These are phyloP conservation scores for Drosophila nebulosa DNA, from an alignment of 1,140 invertebrate genomes.

Conservation along the genomic window DNA sequence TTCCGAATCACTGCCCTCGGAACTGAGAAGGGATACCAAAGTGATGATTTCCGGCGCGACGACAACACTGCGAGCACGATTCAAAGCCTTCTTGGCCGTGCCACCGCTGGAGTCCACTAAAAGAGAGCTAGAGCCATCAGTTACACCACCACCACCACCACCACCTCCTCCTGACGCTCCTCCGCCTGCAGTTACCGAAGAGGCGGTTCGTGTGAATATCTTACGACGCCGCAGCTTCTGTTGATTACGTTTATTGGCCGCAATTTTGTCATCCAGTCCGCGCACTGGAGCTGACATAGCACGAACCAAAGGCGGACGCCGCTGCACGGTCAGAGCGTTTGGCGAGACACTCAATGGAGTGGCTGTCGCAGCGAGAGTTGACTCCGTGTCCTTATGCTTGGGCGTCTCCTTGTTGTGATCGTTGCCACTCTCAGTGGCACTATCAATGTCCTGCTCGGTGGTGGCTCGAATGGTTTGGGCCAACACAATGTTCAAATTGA, in stretches of 20 bases:
- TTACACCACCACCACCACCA: background rate
- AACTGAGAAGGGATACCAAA: constrained; percentile 75
- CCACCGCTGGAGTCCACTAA: constrained; percentile 13
- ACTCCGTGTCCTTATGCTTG: background rate
- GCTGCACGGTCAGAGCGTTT: constrained; percentile 61
- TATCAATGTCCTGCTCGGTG: constrained; percentile 63
- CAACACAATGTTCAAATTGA: constrained; percentile 75
- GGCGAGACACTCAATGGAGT: constrained; percentile 39
- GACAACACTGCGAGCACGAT: constrained; percentile 62
- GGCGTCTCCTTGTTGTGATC: constrained; percentile 16
- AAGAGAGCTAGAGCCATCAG: constrained; percentile 4
- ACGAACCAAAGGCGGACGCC: constrained; percentile 73
- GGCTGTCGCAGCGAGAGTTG: background rate
- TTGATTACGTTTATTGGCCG: constrained; percentile 62
- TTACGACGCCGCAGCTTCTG: constrained; percentile 72
- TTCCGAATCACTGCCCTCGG: constrained; percentile 80
- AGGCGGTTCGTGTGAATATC: constrained; percentile 55
- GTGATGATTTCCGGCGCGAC: constrained; percentile 76
- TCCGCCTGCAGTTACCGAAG: constrained; percentile 25
- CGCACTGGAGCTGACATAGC: constrained; percentile 81
- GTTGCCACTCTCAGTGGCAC: constrained; percentile 29
- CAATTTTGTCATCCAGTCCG: constrained; percentile 62
- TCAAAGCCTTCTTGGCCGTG: constrained; percentile 48
- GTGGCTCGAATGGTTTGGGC: constrained; percentile 68
- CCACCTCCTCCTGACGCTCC: background rate